Percentiles rank a stretch among this genome's conserved stretches.
These are phyloP conservation scores for Aquatica leii DNA, from an alignment of 2,888 invertebrate genomes.

Conservation along the genomic window DNA sequence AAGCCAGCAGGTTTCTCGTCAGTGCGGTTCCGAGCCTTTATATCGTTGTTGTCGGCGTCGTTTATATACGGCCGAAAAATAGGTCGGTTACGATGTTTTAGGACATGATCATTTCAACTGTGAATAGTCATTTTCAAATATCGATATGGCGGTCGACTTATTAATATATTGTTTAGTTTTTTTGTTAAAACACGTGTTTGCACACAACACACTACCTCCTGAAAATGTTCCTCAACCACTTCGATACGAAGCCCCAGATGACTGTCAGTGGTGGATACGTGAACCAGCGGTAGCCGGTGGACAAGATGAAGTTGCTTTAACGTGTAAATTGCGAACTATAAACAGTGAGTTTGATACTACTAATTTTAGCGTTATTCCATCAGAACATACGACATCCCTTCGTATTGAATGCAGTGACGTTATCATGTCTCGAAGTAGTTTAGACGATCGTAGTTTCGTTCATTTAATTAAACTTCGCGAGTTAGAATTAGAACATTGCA, in stretches of 20 bases:
- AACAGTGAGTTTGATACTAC: constrained; percentile 89
- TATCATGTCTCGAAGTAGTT: constrained; percentile 79
- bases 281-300: constrained; percentile 66
- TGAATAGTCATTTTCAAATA: constrained; percentile 1
- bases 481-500: constrained; percentile 85
- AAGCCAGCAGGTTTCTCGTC: constrained; percentile 42
- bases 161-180: constrained; percentile 34
- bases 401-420: constrained; percentile 82
- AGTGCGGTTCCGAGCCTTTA: constrained; percentile 43
- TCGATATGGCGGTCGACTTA: constrained; percentile 40
- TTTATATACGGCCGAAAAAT: constrained; percentile 16
- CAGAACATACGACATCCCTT: constrained; percentile 82
- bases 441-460: constrained; percentile 79
- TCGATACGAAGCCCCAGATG: constrained; percentile 83
- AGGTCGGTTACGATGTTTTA: neutral
- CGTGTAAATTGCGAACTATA: constrained; percentile 82
- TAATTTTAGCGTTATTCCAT: constrained; percentile 86
- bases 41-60: constrained; percentile 36
- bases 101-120: constrained; percentile 18
- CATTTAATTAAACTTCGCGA: constrained; percentile 83
- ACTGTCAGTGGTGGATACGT: constrained; percentile 81
- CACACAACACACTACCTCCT: constrained; percentile 31
- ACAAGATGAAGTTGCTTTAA: constrained; percentile 76
- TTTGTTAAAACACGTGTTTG: constrained; percentile 25
- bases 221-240: constrained; percentile 58